Base-by-base conservation (phyloP, 2,797 vertebrate species). In the Tinamus major region DNA sequence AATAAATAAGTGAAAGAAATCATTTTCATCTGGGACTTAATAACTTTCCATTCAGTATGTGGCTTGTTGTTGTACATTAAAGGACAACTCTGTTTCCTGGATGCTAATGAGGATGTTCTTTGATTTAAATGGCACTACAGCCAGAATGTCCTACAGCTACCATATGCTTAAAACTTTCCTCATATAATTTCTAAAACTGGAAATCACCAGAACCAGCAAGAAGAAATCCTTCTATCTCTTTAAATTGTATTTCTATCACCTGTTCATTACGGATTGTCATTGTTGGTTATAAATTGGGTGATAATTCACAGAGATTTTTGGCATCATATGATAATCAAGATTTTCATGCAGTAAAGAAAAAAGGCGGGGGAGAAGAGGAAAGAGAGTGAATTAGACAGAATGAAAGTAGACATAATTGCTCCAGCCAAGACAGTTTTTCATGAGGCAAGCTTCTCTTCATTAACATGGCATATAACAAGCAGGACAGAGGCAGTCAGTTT, bases 91-190 rank as follows among this genome's bases (percentile, higher is more conserved):
- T 95, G 64, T 94, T 96, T 96, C 70, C 79, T 76, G 83, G 64
- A 76, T 78, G 77, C 7, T 92, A 94, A 93, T 89, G 70, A 86
- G 76, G 76, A 85, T 93, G 42, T 84, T 87, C 37, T 96, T 95
- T 94, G 68, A 92, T 96, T 96, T 96, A 90, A 92, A 86, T 41
- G 48, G 35, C 46, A 81, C 20, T 61, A 56, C 46, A 85, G 77
- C 21, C 64, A 79, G 68, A 91, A n/a, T 59, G 92, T 41, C 75
- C 94, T 96, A 68, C 41, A 86, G 77, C 79, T 96, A 93, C 56
- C 53, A 46, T 72, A 82, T 72, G 58, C 84, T 89, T 94, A 76
- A 93, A 89, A 46, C 84, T 87, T 95, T 95, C 44, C 29, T 33
- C 13, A 13, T 85, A 23, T 82, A 70, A 74, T 91, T 82, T 81